Conservation (phyloP, 2,113 vertebrate genomes). For the Chiloscyllium plagiosum region DNA sequence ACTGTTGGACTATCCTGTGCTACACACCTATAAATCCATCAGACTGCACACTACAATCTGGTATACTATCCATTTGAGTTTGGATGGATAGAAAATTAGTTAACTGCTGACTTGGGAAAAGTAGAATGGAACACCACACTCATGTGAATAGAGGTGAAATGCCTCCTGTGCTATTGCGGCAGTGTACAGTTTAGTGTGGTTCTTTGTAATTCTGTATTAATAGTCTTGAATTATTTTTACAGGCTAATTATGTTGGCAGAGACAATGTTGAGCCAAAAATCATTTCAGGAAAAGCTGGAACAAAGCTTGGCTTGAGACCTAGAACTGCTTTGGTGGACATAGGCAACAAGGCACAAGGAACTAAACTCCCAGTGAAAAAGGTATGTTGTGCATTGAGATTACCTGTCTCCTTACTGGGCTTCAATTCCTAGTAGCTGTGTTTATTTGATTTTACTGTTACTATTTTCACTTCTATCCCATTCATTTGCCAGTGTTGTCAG, state of each 20-base stretch:
- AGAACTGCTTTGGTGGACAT: constrained; percentile 64
- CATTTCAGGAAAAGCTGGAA: background rate
- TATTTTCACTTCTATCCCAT: too few species aligned
- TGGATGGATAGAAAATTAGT: background rate
- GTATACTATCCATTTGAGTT: too few species aligned
- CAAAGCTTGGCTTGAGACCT: constrained; percentile 48
- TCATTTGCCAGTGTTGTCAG: too few species aligned
- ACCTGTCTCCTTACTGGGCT: constrained; percentile 38
- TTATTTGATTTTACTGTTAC: constrained; percentile 39
- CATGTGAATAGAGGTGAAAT: too few species aligned
- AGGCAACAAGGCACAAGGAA: constrained; percentile 50
- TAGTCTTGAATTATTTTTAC: background rate
- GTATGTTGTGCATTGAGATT: constrained; percentile 33
- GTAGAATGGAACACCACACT: too few species aligned
- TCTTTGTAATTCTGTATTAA: background rate
- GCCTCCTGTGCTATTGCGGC: too few species aligned
- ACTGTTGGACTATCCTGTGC: too few species aligned
- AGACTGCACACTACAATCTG: too few species aligned
- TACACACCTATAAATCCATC: too few species aligned
- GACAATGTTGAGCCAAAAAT: background rate
- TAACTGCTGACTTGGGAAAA: too few species aligned
- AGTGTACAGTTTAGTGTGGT: background rate
- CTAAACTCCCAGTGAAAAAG: constrained; percentile 50
- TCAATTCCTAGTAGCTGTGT: constrained; percentile 39
- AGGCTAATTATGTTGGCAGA: background rate